phyloP scores from a whole-genome alignment of 2,797 vertebrate species.

The Eleutherodactylus coqui region DNA sequence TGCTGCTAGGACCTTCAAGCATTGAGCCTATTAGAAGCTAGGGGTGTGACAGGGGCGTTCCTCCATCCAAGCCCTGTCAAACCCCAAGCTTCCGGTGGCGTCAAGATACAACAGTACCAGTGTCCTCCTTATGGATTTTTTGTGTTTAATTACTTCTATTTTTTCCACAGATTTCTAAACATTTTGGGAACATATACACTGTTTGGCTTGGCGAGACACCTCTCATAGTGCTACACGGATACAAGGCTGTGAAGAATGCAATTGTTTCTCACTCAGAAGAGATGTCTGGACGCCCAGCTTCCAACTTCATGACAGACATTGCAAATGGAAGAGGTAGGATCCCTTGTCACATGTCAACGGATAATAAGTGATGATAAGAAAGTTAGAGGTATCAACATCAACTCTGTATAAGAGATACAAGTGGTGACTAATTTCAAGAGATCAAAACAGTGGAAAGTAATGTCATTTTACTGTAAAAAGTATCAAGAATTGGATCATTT shows the following conservation, averaged over 20 bases:
- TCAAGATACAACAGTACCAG: too few relatives aligned
- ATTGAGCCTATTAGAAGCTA: too few relatives aligned
- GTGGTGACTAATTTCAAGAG: too few relatives aligned
- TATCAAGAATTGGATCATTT: not conserved
- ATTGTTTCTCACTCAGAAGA: conserved; percentile 70
- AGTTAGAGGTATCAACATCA: too few relatives aligned
- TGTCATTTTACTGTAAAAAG: too few relatives aligned
- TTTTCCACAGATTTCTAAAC: conserved; percentile 64
- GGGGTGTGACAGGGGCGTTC: too few relatives aligned
- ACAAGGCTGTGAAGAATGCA: conserved; percentile 68
- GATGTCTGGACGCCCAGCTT: conserved; percentile 69
- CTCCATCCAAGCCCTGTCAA: too few relatives aligned
- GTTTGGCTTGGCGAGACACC: conserved; percentile 71
- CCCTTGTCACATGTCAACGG: not conserved
- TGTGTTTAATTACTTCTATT: not conserved
- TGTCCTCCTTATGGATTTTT: too few relatives aligned
- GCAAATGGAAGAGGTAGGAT: conserved; percentile 43
- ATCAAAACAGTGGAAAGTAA: not conserved
- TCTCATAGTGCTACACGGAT: conserved; percentile 69
- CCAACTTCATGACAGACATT: conserved; percentile 23
- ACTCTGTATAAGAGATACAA: too few relatives aligned
- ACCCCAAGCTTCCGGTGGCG: too few relatives aligned
- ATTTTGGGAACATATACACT: conserved; percentile 70
- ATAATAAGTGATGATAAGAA: too few relatives aligned
- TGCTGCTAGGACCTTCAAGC: too few relatives aligned